These are phyloP conservation scores for Erythrocercus mccallii DNA, from an alignment of 2,113 vertebrate species.

Conservation along the genomic window DNA sequence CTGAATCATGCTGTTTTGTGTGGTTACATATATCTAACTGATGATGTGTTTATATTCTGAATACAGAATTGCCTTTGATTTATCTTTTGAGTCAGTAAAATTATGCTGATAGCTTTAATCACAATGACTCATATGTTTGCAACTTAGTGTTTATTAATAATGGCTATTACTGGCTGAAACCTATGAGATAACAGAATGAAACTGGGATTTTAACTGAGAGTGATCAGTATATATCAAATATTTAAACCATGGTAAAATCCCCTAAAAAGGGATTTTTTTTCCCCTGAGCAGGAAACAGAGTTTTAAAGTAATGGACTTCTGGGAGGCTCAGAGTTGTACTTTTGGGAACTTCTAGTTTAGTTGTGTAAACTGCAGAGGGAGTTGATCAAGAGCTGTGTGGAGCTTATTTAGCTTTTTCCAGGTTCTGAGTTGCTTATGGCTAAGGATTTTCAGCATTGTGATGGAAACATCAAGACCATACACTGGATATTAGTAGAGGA, in stretches of 20 bases:
- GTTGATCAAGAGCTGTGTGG: not conserved
- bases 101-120: not conserved
- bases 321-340: not conserved
- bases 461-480: not conserved
- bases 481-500: not conserved
- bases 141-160: not conserved
- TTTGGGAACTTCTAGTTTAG: not conserved
- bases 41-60: not conserved
- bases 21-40: not conserved
- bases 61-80: not conserved
- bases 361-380: not conserved
- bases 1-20: not conserved
- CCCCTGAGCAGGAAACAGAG: not conserved
- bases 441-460: not conserved
- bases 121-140: not conserved
- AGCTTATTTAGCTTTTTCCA: not conserved
- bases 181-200: not conserved
- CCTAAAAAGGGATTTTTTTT: not conserved
- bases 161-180: not conserved
- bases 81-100: not conserved
- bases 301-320: not conserved
- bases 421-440: not conserved
- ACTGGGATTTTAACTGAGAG: not conserved
- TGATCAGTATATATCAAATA: not conserved
- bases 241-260: not conserved